Conservation (phyloP, 1,140 invertebrate genomes). For the Bombus terrestris region DNA sequence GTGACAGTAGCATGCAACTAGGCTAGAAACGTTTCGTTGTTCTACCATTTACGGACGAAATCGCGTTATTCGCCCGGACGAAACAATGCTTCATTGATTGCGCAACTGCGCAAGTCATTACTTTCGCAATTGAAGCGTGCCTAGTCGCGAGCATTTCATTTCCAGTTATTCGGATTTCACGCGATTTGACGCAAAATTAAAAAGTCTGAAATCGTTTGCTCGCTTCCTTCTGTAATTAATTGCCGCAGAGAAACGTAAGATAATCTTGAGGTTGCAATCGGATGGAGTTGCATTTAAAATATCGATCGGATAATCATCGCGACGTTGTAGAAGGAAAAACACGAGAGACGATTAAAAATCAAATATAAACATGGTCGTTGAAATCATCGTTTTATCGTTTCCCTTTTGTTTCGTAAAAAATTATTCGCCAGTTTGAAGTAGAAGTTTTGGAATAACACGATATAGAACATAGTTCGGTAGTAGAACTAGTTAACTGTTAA, state of each 20-base stretch:
- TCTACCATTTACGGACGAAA: conserved; percentile 34
- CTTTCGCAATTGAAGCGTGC: conserved; percentile 32
- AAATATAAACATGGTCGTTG: too few relatives aligned
- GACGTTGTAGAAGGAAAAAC: too few relatives aligned
- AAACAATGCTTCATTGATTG: conserved; percentile 39
- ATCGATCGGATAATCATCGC: neutral
- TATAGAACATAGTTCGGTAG: too few relatives aligned
- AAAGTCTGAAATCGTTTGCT: neutral
- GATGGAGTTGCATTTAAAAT: neutral
- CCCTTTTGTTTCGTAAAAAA: neutral
- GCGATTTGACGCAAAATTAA: neutral
- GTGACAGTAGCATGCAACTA: conserved; percentile 36
- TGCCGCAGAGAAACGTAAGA: neutral
- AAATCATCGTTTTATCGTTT: too few relatives aligned
- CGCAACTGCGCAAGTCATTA: conserved; percentile 28
- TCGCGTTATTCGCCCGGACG: conserved; percentile 22
- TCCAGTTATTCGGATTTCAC: conserved; percentile 27
- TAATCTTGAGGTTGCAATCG: neutral
- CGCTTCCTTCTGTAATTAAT: neutral
- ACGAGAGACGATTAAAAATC: too few relatives aligned
- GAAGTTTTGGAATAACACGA: too few relatives aligned
- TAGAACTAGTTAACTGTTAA: too few relatives aligned
- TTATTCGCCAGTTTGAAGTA: too few relatives aligned
- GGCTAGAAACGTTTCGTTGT: conserved; percentile 40
- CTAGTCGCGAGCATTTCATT: conserved; percentile 16